Evolutionary conservation across 2,888 invertebrate genomes (phyloP).

Genomic region (Ormyrus nitidulus): DNA sequence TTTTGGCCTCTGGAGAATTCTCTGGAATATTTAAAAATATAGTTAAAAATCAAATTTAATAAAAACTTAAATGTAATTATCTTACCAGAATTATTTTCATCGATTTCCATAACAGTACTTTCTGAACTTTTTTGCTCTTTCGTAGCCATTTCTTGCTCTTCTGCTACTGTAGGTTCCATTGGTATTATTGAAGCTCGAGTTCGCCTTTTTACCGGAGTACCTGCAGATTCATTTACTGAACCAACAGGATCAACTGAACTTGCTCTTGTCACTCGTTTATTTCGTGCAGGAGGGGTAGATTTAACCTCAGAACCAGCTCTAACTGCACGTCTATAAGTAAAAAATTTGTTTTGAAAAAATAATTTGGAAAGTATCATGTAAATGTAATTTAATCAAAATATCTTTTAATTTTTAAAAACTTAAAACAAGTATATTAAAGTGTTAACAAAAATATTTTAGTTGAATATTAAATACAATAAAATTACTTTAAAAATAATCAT

Average conservation of each 20-base stretch:
- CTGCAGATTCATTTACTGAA: slow-evolving; percentile 29
- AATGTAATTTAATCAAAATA: slow-evolving; percentile 4
- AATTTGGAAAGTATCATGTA: neutral
- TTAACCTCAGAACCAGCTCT: slow-evolving; percentile 69
- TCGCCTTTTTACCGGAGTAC: slow-evolving; percentile 60
- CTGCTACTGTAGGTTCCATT: slow-evolving; percentile 61
- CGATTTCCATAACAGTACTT: slow-evolving; percentile 36
- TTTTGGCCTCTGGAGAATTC: neutral
- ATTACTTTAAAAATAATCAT: slow-evolving; percentile 17
- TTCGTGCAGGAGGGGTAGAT: slow-evolving; percentile 60
- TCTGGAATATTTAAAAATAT: slow-evolving; percentile 28
- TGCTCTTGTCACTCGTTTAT: slow-evolving; percentile 67
- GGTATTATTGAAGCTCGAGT: slow-evolving; percentile 61
- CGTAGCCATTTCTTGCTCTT: slow-evolving; percentile 60
- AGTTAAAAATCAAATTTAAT: neutral
- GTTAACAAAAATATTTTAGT: neutral
- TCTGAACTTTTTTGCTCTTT: slow-evolving; percentile 35
- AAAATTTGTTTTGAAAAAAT: neutral
- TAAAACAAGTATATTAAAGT: too few relatives aligned
- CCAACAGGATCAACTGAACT: slow-evolving; percentile 65
- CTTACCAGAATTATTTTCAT: slow-evolving; percentile 46
- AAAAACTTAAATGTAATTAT: neutral
- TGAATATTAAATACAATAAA: slow-evolving; percentile 1
- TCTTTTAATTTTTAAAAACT: neutral
- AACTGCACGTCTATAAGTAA: slow-evolving; percentile 54